Base-by-base conservation (phyloP, 1,140 invertebrate genomes). In the Drosophila novamexicana region DNA sequence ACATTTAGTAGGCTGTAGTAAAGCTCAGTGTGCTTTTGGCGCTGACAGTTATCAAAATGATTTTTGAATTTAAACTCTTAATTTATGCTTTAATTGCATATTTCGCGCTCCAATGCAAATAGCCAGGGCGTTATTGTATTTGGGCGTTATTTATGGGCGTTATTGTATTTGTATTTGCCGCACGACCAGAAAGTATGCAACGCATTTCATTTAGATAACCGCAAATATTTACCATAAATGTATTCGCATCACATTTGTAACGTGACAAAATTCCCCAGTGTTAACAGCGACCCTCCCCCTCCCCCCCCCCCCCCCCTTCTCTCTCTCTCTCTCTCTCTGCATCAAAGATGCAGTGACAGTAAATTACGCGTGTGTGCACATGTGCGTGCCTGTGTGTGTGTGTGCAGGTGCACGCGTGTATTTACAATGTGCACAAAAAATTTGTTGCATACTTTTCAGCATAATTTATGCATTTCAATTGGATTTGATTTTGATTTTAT, bases 161-260 rank as follows among this genome's bases (percentile, higher is more conserved):
- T 50, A 40, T 40, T 39, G 49, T 52, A 37, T n/a, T 39, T 71
- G 40, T 65, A 53, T 58, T 52, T 64, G 42, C 44, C 10, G 34
- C 36, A 16, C n/a, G 22, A 18, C 34, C 59, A 58, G 56, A 73
- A 79, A 77, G 58, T 79, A 77, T 67, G 77, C 77, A 77, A 65
- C 71, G 84, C 84, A 88, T 88, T 88, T 83, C 84, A 88, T 88
- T 88, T 81, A 84, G 84, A 88, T 83, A 88, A 89, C 84, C 84
- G 77, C 84, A 88, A 88, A 88, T 89, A 88, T 89, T 88, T 89
- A 73, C 84, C 84, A 72, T 84, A 80, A 79, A 82, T 66, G 77
- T 67, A 72, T 79, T 79, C 73, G 67, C 73, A 72, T 65, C 66
- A 67, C 79, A 68, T 77, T 83, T 83, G 61, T 73, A 75, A 76